phyloP scores from a whole-genome alignment of 1,140 invertebrate genomes.

The Pseudobourletiella spinata region DNA sequence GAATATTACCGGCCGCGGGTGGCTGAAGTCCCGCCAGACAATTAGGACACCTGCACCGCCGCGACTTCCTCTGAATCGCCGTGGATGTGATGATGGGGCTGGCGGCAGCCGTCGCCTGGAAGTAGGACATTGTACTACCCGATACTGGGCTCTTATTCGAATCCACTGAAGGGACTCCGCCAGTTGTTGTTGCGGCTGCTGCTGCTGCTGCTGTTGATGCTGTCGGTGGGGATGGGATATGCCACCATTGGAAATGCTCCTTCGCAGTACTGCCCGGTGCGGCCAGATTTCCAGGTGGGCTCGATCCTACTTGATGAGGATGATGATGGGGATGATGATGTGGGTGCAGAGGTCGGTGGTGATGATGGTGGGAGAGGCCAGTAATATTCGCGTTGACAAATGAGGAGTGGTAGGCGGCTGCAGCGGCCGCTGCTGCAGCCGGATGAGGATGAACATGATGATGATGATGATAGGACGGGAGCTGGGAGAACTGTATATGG shows the following conservation, averaged over 20 bases:
- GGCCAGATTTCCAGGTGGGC: constrained; percentile 7
- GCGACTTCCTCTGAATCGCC: constrained; percentile 31
- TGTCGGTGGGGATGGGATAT: constrained; percentile 24
- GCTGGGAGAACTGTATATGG: constrained; percentile 20
- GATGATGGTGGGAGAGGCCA: constrained; percentile 19
- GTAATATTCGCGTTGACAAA: constrained; percentile 22
- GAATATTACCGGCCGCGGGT: constrained; percentile 19
- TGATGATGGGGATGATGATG: constrained; percentile 21
- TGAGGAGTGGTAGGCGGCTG: constrained; percentile 22
- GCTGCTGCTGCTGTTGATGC: constrained; percentile 1
- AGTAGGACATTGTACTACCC: too few relatives aligned
- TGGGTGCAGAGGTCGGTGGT: too few relatives aligned
- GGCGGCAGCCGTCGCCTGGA: background rate
- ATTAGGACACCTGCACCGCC: constrained; percentile 36
- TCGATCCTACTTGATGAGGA: background rate
- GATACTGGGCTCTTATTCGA: too few relatives aligned
- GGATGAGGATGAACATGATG: too few relatives aligned
- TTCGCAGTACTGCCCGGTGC: constrained; percentile 1
- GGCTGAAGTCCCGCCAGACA: constrained; percentile 31
- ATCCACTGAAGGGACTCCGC: constrained; percentile 5
- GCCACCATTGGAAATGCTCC: constrained; percentile 33
- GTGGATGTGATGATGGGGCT: constrained; percentile 15
- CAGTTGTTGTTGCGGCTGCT: background rate
- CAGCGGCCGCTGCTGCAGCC: constrained; percentile 3
- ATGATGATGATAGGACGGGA: constrained; percentile 24